These are phyloP conservation scores for Netelia melanura DNA, from an alignment of 2,888 invertebrate genomes.

Conservation along the genomic window DNA sequence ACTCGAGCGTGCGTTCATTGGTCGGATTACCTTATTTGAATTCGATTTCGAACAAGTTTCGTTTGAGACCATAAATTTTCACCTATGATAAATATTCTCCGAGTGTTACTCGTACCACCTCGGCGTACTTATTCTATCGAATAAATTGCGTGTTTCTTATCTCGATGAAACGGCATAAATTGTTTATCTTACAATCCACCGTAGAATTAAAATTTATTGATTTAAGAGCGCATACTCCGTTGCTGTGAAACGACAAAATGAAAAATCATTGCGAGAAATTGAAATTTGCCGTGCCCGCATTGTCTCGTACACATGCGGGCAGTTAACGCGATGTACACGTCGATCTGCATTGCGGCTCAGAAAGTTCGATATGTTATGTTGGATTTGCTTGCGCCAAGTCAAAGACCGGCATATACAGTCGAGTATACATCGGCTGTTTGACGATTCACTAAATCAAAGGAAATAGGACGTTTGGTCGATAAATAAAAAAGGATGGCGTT, in stretches of 20 bases:
- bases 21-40: too few relatives aligned
- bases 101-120: too few relatives aligned
- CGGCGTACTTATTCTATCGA: too few relatives aligned
- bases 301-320: slow-evolving; percentile 14
- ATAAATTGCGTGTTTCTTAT: too few relatives aligned
- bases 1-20: too few relatives aligned
- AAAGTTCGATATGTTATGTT: slow-evolving; percentile 23
- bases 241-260: background rate
- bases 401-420: background rate
- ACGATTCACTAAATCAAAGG: background rate
- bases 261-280: background rate
- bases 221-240: background rate
- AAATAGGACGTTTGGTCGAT: background rate
- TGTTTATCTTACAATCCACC: too few relatives aligned
- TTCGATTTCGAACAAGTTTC: too few relatives aligned
- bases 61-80: too few relatives aligned
- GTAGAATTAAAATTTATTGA: too few relatives aligned
- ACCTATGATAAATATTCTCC: too few relatives aligned
- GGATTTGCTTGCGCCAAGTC: slow-evolving; percentile 1
- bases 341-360: slow-evolving; percentile 52
- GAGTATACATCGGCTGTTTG: background rate
- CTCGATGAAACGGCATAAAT: too few relatives aligned
- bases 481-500: slow-evolving; percentile 27
- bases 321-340: slow-evolving; percentile 26
- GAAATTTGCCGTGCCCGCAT: slow-evolving; percentile 44